Evolutionary conservation across 2,888 invertebrate genomes (phyloP), one percentile per base, ranked within the genome.

Genomic region (Calephelis perditalis): DNA sequence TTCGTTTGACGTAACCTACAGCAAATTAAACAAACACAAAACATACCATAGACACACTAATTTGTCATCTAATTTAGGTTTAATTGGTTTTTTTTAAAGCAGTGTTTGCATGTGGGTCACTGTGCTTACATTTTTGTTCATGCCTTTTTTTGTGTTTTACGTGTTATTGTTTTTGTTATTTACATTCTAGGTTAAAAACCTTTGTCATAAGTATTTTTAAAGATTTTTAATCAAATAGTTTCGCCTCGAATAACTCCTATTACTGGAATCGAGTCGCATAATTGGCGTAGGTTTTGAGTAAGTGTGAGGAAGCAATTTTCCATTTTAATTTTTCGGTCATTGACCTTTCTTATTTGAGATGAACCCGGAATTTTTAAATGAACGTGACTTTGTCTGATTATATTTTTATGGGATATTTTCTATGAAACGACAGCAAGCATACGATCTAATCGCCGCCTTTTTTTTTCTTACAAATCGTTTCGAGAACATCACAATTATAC

Each of bases 1-100:
- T 86, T 88, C 83, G 84, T 85, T 86, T 87, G 84, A 85, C 82
- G 68, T 86, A 87, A 87, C 84, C 79, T 82, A 79, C 79, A 76
- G 85, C 84, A 84, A 81, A 78, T 73, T 76, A 68, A 68, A 67
- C 70, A 73, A 76, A 68, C 73, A 73, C 71, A 64, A 62, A 67
- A 69, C 66, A 68, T 65, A 61, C 67, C 64, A 70, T 63, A 68
- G 67, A 65, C 66, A 71, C 69, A 69, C 65, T 66, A 63, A 61
- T 61, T 67, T 68, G 62, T 68, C 59, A 45, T 58, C 58, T 65
- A 58, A 64, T 61, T 36, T 44, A 66, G 70, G 68, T 64, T 69
- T 68, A 66, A 74, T 76, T 77, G 77, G 73, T 70, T 68, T 71
- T 70, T n/a, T 68, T 65, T 65, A 70, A 74, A 74, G 77, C 78